A percentile compares a stretch with the other conserved stretches of the same genome.
phyloP scores from a whole-genome alignment of 1,140 invertebrate species.

The Scaptomyza pallida region DNA sequence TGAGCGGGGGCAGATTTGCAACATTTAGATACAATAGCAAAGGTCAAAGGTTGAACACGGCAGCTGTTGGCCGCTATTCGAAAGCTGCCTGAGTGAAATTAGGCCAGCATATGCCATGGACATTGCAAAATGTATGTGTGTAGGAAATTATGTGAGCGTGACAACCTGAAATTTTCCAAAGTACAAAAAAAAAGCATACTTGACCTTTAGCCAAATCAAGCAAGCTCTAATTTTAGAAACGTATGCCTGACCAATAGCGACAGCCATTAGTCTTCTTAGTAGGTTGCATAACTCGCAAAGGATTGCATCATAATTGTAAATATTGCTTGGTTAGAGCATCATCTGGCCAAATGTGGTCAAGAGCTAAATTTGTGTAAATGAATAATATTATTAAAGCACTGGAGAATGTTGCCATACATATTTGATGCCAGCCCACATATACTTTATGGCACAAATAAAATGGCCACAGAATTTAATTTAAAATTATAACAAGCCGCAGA shows the following conservation, averaged over 20 bases:
- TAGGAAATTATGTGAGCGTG: conserved; percentile 20
- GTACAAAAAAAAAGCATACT: too few species aligned
- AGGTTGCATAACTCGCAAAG: neutral
- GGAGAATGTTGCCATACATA: conserved; percentile 3
- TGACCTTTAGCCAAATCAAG: conserved; percentile 31
- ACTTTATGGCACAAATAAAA: conserved; percentile 10
- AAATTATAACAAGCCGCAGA: conserved; percentile 8
- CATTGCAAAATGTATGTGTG: conserved; percentile 17
- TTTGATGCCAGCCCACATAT: neutral
- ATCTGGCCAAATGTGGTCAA: neutral
- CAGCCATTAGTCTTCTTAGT: neutral
- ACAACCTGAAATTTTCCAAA: conserved; percentile 19
- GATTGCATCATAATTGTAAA: conserved; percentile 4
- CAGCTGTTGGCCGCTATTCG: conserved; percentile 16
- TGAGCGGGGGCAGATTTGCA: conserved; percentile 14
- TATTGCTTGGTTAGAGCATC: neutral
- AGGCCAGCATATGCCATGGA: conserved; percentile 32
- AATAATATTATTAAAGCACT: conserved; percentile 1
- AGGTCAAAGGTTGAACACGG: conserved; percentile 32
- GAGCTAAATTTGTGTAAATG: conserved; percentile 4
- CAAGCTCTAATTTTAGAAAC: conserved; percentile 8
- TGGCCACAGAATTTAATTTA: conserved; percentile 1
- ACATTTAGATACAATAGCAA: conserved; percentile 10
- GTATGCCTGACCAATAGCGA: neutral
- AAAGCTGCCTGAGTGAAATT: conserved; percentile 19